A percentile compares a stretch with the other conserved stretches of the same genome.
Conservation (phyloP, 2,797 vertebrate genomes). For the Muscicapa striata region DNA sequence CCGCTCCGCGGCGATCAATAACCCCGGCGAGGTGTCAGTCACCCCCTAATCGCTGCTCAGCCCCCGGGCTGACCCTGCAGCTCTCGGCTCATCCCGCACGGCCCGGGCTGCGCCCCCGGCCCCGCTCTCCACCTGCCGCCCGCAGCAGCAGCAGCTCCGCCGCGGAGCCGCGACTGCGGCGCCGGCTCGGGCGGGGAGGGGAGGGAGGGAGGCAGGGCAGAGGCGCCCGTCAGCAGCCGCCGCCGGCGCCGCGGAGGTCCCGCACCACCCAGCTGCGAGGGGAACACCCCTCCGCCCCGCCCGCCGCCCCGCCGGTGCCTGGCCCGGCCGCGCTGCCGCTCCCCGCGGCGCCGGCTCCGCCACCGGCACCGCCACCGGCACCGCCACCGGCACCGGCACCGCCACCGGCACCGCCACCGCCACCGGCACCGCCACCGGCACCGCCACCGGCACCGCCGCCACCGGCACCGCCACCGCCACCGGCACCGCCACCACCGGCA, state of each 20-base stretch:
- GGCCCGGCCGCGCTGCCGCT: neutral
- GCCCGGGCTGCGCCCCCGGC: neutral
- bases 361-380: neutral
- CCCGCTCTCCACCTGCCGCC: conserved; percentile 3
- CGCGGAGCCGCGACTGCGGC: neutral
- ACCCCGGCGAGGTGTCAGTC: conserved; percentile 25
- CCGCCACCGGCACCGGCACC: too few relatives aligned
- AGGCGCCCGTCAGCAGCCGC: neutral
- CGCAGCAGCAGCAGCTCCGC: neutral
- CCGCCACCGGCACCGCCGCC: too few relatives aligned
- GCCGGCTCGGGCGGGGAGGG: neutral
- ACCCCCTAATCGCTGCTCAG: conserved; percentile 20
- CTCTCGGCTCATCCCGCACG: neutral
- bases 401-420: too few relatives aligned
- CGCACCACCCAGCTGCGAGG: neutral
- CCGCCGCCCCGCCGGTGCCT: neutral
- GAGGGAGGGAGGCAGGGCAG: neutral
- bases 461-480: neutral
- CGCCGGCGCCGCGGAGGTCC: neutral
- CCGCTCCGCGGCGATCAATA: conserved; percentile 11
- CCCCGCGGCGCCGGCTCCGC: neutral
- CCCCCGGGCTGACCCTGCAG: neutral
- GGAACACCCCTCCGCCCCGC: conserved; percentile 3
- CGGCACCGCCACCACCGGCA: too few relatives aligned
- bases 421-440: too few relatives aligned